phyloP scores from a whole-genome alignment of 2,113 vertebrate species.

The Prietella phreatophila region DNA sequence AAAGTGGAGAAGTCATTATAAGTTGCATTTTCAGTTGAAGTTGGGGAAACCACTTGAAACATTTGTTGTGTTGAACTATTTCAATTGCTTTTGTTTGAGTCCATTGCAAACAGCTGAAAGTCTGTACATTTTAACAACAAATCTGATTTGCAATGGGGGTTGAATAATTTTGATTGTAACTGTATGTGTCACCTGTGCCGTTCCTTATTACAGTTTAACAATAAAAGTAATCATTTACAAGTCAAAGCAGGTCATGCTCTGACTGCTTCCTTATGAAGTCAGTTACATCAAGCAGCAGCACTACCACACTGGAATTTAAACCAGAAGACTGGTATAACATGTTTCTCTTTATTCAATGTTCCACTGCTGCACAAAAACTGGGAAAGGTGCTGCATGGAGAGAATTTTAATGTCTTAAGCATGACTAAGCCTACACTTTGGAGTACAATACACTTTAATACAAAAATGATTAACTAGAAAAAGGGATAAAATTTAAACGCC shows the following conservation, averaged over 20 bases:
- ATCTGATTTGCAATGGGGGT: too few species aligned
- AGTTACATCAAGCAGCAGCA: background rate
- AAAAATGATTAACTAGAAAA: background rate
- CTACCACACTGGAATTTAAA: background rate
- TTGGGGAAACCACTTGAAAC: too few species aligned
- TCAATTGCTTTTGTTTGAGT: too few species aligned
- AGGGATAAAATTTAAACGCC: background rate
- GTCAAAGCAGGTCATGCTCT: background rate
- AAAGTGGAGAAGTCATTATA: too few species aligned
- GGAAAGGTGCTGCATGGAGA: background rate
- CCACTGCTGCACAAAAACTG: background rate
- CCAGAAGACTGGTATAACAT: background rate
- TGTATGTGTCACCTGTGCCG: background rate
- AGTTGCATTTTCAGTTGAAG: too few species aligned
- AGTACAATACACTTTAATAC: background rate
- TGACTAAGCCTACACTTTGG: background rate
- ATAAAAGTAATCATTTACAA: constrained; percentile 7
- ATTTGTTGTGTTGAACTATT: too few species aligned
- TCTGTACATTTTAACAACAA: too few species aligned
- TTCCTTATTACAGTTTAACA: background rate
- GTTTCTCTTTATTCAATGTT: background rate
- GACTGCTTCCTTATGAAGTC: background rate
- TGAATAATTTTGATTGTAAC: too few species aligned
- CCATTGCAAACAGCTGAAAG: too few species aligned
- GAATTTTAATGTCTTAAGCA: background rate